These are phyloP conservation scores for Palaemon carinicauda DNA, from an alignment of 1,140 invertebrate species.

Conservation along the genomic window DNA sequence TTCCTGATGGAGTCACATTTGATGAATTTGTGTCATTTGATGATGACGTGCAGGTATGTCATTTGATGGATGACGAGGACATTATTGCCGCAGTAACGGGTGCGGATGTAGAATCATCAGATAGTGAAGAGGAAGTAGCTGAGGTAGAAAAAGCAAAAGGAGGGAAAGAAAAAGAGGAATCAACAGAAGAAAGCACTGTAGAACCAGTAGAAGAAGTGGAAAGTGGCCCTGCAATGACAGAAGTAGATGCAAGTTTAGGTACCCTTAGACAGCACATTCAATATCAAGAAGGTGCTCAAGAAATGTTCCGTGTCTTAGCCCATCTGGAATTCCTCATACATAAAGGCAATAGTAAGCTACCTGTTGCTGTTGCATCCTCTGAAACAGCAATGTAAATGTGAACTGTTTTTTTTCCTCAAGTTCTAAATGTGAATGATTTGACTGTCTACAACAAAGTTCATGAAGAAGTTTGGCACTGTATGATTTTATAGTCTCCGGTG, in stretches of 20 bases:
- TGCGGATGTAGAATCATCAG: conserved; percentile 47
- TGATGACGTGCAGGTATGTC: conserved; percentile 55
- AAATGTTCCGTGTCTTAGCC: conserved; percentile 50
- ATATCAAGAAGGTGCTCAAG: conserved; percentile 49
- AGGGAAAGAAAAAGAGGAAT: not conserved
- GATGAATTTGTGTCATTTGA: conserved; percentile 59
- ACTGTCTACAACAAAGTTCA: too few relatives aligned
- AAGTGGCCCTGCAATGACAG: conserved; percentile 36
- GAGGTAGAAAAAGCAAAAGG: conserved; percentile 18
- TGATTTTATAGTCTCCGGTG: not conserved
- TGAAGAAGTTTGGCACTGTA: too few relatives aligned
- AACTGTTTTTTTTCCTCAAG: not conserved
- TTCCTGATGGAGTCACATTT: conserved; percentile 52
- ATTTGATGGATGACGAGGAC: conserved; percentile 57
- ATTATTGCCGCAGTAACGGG: conserved; percentile 53
- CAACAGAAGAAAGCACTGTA: not conserved
- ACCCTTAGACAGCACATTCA: conserved; percentile 37
- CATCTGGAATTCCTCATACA: conserved; percentile 53
- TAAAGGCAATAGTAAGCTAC: conserved; percentile 13
- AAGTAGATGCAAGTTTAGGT: conserved; percentile 42
- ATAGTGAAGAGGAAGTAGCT: conserved; percentile 47
- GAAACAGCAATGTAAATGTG: not conserved
- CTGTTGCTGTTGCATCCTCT: conserved; percentile 6
- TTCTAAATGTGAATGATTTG: too few relatives aligned
- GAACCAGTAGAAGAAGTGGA: conserved; percentile 27